A percentile compares a stretch with the other conserved stretches of the same genome.
Conservation (phyloP, 1,140 invertebrate genomes). For the Berghia stephanieae region DNA sequence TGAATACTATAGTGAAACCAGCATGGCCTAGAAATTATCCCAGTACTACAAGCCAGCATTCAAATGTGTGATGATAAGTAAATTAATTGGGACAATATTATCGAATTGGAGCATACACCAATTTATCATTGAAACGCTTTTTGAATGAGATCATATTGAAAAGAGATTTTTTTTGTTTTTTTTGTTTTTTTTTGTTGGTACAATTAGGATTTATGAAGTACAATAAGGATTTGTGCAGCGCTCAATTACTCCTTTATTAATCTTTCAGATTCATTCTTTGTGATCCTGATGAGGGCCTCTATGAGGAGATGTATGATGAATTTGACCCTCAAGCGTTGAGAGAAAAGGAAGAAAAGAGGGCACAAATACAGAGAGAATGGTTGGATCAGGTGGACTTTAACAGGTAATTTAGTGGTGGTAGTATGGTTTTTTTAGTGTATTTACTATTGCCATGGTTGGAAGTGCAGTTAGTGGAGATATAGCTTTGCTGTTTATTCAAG, state of each 20-base stretch:
- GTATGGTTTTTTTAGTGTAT: too few species aligned
- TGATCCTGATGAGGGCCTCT: constrained; percentile 56
- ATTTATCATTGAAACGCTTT: too few species aligned
- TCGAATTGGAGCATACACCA: too few species aligned
- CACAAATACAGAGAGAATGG: constrained; percentile 41
- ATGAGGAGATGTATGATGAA: constrained; percentile 53
- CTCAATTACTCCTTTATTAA: background rate
- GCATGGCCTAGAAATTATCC: too few species aligned
- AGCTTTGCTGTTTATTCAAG: background rate
- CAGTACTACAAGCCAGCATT: too few species aligned
- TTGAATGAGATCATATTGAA: background rate
- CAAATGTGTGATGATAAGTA: too few species aligned
- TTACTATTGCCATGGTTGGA: too few species aligned
- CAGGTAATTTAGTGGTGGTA: too few species aligned
- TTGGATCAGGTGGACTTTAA: constrained; percentile 50
- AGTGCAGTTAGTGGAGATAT: too few species aligned
- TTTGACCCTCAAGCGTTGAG: constrained; percentile 47
- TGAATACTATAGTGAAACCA: too few species aligned
- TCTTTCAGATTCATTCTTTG: constrained; percentile 59
- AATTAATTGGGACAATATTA: too few species aligned
- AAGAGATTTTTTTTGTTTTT: background rate
- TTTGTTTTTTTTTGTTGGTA: constrained; percentile 8
- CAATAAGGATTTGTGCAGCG: background rate
- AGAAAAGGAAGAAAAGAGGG: constrained; percentile 43
- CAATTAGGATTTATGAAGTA: background rate